Percentiles rank a stretch among this genome's conserved stretches.
Conservation (phyloP, 1,140 invertebrate species). For the Bombus waltoni region DNA sequence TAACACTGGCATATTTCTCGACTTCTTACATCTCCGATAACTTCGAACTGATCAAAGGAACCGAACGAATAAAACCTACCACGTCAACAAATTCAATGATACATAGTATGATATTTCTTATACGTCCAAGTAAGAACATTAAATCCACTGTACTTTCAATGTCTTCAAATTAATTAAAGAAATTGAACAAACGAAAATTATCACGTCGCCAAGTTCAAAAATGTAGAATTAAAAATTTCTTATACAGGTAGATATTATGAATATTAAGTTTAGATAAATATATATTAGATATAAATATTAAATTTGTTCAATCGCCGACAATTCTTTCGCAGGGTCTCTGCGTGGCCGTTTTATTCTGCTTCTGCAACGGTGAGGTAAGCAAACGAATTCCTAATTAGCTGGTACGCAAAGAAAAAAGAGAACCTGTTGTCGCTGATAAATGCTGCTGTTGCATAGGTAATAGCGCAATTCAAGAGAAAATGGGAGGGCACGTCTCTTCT, state of each 20-base stretch:
- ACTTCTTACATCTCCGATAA: neutral
- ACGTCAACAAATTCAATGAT: neutral
- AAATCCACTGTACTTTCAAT: neutral
- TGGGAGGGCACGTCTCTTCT: conserved; percentile 88
- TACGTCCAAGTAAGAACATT: too few species aligned
- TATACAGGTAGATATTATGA: neutral
- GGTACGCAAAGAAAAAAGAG: neutral
- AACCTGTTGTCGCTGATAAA: conserved; percentile 38
- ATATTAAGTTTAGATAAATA: neutral
- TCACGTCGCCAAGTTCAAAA: neutral
- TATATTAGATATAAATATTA: neutral
- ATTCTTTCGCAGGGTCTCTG: conserved; percentile 90
- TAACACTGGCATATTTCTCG: neutral
- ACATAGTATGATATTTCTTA: too few species aligned
- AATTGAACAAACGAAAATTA: neutral
- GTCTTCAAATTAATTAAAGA: neutral
- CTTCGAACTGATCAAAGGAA: neutral
- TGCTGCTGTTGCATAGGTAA: conserved; percentile 82
- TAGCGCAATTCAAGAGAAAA: conserved; percentile 90
- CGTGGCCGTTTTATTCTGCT: conserved; percentile 96
- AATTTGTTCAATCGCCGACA: too few species aligned
- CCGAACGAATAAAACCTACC: neutral
- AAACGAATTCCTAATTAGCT: neutral
- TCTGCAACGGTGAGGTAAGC: conserved; percentile 95
- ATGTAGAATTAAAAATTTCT: neutral